Evolutionary conservation across 2,888 invertebrate genomes (phyloP).

Genomic region (Ochropleura leucogaster): DNA sequence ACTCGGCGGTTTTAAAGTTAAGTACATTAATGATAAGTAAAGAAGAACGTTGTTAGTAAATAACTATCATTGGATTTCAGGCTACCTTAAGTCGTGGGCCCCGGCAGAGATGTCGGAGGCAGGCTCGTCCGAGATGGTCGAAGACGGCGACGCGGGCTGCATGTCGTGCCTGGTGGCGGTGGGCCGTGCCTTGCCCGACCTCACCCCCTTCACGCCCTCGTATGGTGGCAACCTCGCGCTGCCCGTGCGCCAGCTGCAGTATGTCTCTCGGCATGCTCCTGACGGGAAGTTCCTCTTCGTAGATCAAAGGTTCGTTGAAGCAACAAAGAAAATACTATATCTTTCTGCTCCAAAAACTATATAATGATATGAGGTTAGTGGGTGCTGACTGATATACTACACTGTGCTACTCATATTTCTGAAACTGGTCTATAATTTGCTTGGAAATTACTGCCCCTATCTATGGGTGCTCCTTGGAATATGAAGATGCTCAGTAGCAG

Average conservation of each 20-base stretch:
- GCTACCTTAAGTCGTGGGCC: slow-evolving; percentile 98
- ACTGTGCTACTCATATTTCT: no score
- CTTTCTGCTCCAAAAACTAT: no score
- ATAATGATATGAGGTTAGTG: no score
- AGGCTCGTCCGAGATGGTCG: slow-evolving; percentile 92
- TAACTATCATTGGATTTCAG: slow-evolving; percentile 62
- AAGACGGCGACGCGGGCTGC: slow-evolving; percentile 90
- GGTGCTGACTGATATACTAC: no score
- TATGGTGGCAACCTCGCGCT: slow-evolving; percentile 41
- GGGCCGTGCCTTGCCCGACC: slow-evolving; percentile 93
- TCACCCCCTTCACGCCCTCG: slow-evolving; percentile 78
- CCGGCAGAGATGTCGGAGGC: slow-evolving; percentile 93
- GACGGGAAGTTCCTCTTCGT: slow-evolving; percentile 98
- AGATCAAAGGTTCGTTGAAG: slow-evolving; percentile 94
- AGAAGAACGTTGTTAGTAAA: background rate
- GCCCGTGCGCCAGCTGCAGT: slow-evolving; percentile 92
- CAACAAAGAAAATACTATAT: background rate
- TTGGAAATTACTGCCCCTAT: no score
- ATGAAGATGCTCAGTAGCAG: background rate
- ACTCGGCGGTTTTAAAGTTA: no score
- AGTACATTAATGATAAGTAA: no score
- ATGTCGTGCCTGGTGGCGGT: slow-evolving; percentile 97
- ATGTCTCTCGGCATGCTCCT: slow-evolving; percentile 95
- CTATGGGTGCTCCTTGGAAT: background rate
- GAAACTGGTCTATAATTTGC: no score